phyloP scores from a whole-genome alignment of 2,113 vertebrate genomes.

The Gobio gobio region DNA sequence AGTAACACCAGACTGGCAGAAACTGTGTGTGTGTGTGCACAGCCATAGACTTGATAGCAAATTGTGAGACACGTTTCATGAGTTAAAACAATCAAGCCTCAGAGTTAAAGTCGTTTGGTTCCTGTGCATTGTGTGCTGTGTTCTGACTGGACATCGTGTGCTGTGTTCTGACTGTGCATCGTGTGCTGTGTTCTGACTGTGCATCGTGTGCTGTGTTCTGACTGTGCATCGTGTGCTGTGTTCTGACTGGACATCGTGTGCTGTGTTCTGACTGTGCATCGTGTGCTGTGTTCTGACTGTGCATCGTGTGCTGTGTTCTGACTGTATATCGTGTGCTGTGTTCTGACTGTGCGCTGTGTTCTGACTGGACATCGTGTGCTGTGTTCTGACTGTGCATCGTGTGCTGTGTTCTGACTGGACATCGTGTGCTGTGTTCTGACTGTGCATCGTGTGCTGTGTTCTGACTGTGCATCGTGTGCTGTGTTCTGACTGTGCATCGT shows the following conservation, averaged over 20 bases:
- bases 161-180: too few species aligned
- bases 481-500: too few species aligned
- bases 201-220: too few species aligned
- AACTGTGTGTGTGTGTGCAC: too few species aligned
- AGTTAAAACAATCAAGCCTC: too few species aligned
- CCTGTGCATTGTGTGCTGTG: not conserved
- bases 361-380: not conserved
- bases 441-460: not conserved
- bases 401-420: not conserved
- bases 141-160: not conserved
- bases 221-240: not conserved
- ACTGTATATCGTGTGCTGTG: not conserved
- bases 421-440: too few species aligned
- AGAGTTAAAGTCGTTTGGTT: too few species aligned
- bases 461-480: too few species aligned
- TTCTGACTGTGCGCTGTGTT: not conserved
- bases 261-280: too few species aligned
- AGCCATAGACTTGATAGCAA: too few species aligned
- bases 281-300: not conserved
- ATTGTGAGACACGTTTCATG: not conserved
- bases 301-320: not conserved
- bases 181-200: not conserved
- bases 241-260: not conserved
- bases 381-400: not conserved
- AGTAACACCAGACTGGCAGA: too few species aligned